These are phyloP conservation scores for Parambassis ranga DNA, from an alignment of 2,797 vertebrate genomes.

Conservation along the genomic window DNA sequence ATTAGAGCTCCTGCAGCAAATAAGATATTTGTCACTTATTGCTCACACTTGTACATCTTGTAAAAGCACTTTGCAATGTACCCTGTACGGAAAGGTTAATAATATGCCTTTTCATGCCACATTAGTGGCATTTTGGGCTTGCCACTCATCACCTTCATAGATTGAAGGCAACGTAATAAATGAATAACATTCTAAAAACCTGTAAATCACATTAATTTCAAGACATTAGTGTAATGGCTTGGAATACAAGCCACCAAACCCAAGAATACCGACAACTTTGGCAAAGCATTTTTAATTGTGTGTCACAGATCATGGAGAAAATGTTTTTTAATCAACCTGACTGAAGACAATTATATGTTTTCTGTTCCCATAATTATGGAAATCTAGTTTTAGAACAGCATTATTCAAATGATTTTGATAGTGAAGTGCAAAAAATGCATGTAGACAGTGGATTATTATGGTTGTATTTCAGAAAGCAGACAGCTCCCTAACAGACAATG, in stretches of 20 bases:
- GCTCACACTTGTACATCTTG: constrained; percentile 12
- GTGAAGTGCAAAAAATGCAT: constrained; percentile 3
- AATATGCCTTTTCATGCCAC: constrained; percentile 17
- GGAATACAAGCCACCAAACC: background rate
- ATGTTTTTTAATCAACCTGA: background rate
- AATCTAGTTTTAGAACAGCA: constrained; percentile 3
- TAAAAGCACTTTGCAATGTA: constrained; percentile 14
- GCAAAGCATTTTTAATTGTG: background rate
- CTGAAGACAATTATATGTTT: background rate
- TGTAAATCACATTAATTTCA: constrained; percentile 3
- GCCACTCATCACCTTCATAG: background rate
- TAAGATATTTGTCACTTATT: constrained; percentile 18
- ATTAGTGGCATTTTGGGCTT: constrained; percentile 17
- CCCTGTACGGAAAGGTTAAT: constrained; percentile 34
- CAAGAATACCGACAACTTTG: background rate
- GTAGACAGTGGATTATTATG: constrained; percentile 25
- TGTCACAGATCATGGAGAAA: background rate
- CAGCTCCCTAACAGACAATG: background rate
- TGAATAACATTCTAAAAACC: background rate
- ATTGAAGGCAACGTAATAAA: background rate
- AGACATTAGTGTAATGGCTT: constrained; percentile 17
- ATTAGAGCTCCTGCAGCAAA: background rate
- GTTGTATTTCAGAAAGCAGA: constrained; percentile 30
- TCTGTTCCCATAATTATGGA: background rate
- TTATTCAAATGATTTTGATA: constrained; percentile 12